Evolutionary conservation across 2,113 vertebrate species (phyloP).

Genomic region (Panurus biarmicus): DNA sequence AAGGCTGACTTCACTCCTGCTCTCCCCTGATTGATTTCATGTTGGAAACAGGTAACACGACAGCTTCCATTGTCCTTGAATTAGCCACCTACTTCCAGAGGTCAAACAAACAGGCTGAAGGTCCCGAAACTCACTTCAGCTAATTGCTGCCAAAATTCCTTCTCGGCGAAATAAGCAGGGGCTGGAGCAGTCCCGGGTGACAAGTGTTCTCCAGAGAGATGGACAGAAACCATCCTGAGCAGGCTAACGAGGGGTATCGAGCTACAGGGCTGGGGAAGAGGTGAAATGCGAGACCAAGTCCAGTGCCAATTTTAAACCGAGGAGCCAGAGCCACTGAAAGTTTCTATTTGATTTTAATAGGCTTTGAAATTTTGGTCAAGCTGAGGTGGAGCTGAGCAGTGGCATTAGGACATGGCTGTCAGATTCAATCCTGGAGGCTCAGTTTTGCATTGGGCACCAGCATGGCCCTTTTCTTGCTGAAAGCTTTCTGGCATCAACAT

Average conservation of each 20-base stretch:
- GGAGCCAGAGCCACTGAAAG: not conserved
- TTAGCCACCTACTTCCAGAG: slow-evolving; percentile 65
- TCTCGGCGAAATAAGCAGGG: not conserved
- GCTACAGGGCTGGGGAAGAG: slow-evolving; percentile 41
- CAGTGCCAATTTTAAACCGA: slow-evolving; percentile 28
- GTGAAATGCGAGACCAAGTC: not conserved
- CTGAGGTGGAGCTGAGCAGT: not conserved
- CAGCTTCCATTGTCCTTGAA: slow-evolving; percentile 53
- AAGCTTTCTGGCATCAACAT: not conserved
- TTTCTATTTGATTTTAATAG: not conserved
- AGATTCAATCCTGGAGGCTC: not conserved
- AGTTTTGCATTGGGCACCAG: not conserved
- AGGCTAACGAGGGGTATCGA: slow-evolving; percentile 42
- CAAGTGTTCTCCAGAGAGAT: slow-evolving; percentile 62
- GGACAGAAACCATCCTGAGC: slow-evolving; percentile 34
- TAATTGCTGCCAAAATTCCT: slow-evolving; percentile 62
- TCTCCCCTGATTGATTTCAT: slow-evolving; percentile 57
- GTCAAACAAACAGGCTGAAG: slow-evolving; percentile 64
- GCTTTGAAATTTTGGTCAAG: not conserved
- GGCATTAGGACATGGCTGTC: not conserved
- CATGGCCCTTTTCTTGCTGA: not conserved
- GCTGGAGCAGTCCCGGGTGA: slow-evolving; percentile 42
- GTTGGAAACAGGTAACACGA: slow-evolving; percentile 54
- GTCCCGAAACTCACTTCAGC: not conserved
- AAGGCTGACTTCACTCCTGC: slow-evolving; percentile 58